A percentile compares a stretch with the other conserved stretches of the same genome.
Conservation (phyloP, 2,888 invertebrate species). For the Dicyrtoma fusca region DNA sequence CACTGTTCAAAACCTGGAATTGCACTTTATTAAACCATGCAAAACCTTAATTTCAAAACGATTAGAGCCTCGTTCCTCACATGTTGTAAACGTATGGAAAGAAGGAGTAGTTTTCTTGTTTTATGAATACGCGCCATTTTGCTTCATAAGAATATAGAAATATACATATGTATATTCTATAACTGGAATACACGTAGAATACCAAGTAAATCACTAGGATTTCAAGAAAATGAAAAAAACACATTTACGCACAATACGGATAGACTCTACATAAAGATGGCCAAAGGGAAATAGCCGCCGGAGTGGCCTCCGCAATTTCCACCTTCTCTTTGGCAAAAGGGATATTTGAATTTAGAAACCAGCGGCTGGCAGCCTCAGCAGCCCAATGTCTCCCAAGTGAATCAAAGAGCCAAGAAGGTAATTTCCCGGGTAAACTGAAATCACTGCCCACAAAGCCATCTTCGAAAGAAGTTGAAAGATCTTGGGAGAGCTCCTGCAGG, state of each 20-base stretch:
- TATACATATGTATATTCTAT: too few relatives aligned
- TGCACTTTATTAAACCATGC: neutral
- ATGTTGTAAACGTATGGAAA: too few relatives aligned
- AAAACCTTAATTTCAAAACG: too few relatives aligned
- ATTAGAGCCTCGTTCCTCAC: too few relatives aligned
- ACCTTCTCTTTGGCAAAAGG: slow-evolving; percentile 23
- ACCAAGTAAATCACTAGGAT: too few relatives aligned
- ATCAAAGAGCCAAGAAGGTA: slow-evolving; percentile 13
- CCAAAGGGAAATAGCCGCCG: slow-evolving; percentile 15
- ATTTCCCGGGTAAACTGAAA: slow-evolving; percentile 18
- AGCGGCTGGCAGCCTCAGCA: neutral
- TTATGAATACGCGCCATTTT: too few relatives aligned
- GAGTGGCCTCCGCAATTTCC: slow-evolving; percentile 14
- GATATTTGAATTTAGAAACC: slow-evolving; percentile 23
- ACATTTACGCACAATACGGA: slow-evolving; percentile 27
- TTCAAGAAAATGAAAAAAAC: too few relatives aligned
- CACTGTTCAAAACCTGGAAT: too few relatives aligned
- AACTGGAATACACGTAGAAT: too few relatives aligned
- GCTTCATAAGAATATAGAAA: too few relatives aligned
- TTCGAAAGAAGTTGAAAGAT: slow-evolving; percentile 16
- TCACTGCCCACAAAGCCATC: slow-evolving; percentile 16
- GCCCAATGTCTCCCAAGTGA: neutral
- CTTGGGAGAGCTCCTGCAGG: neutral
- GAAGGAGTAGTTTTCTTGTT: too few relatives aligned
- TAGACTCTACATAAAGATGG: slow-evolving; percentile 22